phyloP scores from a whole-genome alignment of 2,888 invertebrate genomes.

The Megastigmus dorsalis region DNA sequence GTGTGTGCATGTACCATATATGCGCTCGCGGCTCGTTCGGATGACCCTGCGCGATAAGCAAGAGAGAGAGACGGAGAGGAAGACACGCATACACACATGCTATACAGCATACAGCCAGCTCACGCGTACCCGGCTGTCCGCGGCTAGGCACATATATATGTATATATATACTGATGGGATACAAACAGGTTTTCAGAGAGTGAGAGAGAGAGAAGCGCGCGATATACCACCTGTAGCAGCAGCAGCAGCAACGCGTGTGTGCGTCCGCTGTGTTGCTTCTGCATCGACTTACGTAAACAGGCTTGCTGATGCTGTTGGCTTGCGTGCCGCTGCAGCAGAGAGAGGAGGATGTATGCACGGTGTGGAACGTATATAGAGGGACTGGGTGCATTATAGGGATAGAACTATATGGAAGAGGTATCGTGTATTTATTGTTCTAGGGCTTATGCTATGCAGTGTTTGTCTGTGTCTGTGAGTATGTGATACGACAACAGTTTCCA shows the following conservation, averaged over 20 bases:
- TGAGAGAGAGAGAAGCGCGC: background rate
- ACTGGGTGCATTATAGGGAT: background rate
- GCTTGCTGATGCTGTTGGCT: background rate
- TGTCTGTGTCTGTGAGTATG: background rate
- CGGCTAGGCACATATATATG: no score
- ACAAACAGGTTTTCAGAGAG: no score
- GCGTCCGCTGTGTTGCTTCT: no score
- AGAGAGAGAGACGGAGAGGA: background rate
- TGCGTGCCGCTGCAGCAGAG: slow-evolving; percentile 17
- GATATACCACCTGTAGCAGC: slow-evolving; percentile 35
- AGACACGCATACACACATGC: background rate
- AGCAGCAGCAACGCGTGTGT: no score
- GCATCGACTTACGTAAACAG: slow-evolving; percentile 42
- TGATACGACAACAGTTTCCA: slow-evolving; percentile 19
- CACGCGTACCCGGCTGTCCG: no score
- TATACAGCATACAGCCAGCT: slow-evolving; percentile 5
- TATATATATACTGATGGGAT: no score
- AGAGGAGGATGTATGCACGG: no score
- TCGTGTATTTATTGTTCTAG: slow-evolving; percentile 38
- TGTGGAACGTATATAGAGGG: background rate
- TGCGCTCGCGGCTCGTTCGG: no score
- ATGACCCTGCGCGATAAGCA: slow-evolving; percentile 43
- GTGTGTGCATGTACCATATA: no score
- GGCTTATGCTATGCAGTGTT: background rate
- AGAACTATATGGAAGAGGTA: background rate